Conservation (phyloP, 2,797 vertebrate genomes). For the Microchirus variegatus region DNA sequence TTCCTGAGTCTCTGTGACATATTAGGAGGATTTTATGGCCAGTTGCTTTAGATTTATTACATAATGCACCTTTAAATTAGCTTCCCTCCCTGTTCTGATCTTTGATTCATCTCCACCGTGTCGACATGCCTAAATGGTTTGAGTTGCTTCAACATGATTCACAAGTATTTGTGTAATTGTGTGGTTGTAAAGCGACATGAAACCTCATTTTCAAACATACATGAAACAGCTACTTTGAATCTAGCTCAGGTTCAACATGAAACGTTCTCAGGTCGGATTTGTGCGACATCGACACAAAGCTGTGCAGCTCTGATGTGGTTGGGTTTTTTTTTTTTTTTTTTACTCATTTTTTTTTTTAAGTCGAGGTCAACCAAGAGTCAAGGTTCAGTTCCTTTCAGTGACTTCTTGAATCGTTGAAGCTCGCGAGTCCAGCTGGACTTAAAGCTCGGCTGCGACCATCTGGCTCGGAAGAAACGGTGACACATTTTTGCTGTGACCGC, state of each 20-base stretch:
- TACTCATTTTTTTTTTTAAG: conserved; percentile 6
- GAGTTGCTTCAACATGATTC: too few relatives aligned
- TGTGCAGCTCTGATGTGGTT: conserved; percentile 11
- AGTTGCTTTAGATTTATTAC: too few relatives aligned
- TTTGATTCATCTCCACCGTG: too few relatives aligned
- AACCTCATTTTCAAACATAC: background rate
- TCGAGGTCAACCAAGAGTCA: conserved; percentile 43
- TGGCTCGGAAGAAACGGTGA: conserved; percentile 46
- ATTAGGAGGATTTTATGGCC: too few relatives aligned
- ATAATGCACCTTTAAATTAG: too few relatives aligned
- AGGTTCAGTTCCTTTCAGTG: conserved; percentile 45
- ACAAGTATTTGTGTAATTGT: background rate
- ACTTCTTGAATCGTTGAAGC: conserved; percentile 42
- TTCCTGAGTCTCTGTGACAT: too few relatives aligned
- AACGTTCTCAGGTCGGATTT: conserved; percentile 5
- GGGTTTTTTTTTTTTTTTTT: background rate
- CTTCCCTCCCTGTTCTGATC: too few relatives aligned
- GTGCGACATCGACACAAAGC: background rate
- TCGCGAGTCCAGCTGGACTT: conserved; percentile 12
- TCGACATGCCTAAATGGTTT: too few relatives aligned
- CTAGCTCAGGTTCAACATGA: background rate
- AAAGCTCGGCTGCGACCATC: conserved; percentile 15
- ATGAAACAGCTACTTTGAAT: background rate
- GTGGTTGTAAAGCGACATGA: background rate
- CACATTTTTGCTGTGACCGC: conserved; percentile 53